Base-by-base conservation (phyloP, 2,113 vertebrate species). In the Tricholaema leucomelas region DNA sequence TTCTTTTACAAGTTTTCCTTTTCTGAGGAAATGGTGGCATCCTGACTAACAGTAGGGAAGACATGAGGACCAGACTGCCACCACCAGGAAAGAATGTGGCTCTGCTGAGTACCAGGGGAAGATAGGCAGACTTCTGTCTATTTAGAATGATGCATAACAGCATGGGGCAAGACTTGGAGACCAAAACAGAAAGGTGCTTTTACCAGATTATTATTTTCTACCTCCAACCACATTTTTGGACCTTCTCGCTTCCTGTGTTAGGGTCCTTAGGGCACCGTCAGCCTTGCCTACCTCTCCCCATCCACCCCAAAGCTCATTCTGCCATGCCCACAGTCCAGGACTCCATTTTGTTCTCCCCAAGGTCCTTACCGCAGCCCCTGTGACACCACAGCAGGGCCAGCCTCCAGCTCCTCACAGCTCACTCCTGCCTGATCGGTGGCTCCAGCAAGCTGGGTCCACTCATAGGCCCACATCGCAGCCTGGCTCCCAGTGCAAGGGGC, bases 71-170 rank as follows among this genome's bases (percentile, higher is more conserved):
- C 24, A 38, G 78, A 25, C 24, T 76, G 69, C 10, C 48, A 65
- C 8, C 40, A 4, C 3, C 5, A 79, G 38, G 38, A 9, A 42
- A 60, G n/a, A 67, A 42, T 0, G 2, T 13, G 55, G 8, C 6
- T 76, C 8, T 80, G 55, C n/a, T 35, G 44, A 69, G 18, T 16
- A 3, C 14, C 7, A 1, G 9, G 8, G n/a, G 8, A 58, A 55
- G 18, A 17, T 10, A 25, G 69, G 31, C 7, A 35, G 15, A 16
- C 4, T 61, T 72, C 40, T 52, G 8, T 15, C 35, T 65, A 30
- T 73, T 58, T 67, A 25, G 10, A 35, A 5, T 0, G 4, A 61
- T 6, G 5, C 3, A 2, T 12, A 10, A 9, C 0, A 0, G 17
- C 19, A 23, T 8, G 9, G 38, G 30, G 33, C 27, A 48, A 38